Conservation (phyloP, 1,140 invertebrate species). For the Drosophila nikananu region DNA sequence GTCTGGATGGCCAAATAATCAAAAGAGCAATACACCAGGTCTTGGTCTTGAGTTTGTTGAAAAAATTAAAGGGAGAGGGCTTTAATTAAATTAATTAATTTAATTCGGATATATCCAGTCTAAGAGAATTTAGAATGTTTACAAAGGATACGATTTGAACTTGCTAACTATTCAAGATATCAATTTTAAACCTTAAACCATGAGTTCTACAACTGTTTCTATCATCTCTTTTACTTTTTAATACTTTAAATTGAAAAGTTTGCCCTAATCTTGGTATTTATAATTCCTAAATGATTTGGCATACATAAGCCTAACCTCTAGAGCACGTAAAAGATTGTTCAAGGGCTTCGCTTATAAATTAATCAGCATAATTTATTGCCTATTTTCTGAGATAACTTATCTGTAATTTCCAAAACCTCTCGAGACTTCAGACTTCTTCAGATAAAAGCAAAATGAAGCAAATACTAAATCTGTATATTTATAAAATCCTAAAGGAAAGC, state of each 20-base stretch:
- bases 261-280: background rate
- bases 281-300: background rate
- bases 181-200: background rate
- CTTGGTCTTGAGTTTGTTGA: background rate
- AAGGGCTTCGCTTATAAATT: conserved; percentile 7
- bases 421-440: background rate
- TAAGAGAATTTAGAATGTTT: background rate
- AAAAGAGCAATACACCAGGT: conserved; percentile 18
- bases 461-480: conserved; percentile 5
- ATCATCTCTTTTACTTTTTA: background rate
- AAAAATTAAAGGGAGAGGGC: background rate
- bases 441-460: conserved; percentile 25
- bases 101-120: background rate
- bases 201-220: background rate
- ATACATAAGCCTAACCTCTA: background rate
- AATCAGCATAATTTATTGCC: conserved; percentile 9
- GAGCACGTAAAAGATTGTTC: background rate
- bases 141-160: fast-evolving
- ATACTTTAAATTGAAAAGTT: background rate
- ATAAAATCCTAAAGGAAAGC: background rate
- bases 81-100: conserved; percentile 10
- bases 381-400: conserved; percentile 17
- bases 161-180: too few species aligned
- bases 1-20: conserved; percentile 49
- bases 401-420: conserved; percentile 10